A percentile compares a stretch with the other conserved stretches of the same genome.
phyloP scores from a whole-genome alignment of 2,797 vertebrate genomes.

The Mastacembelus armatus region DNA sequence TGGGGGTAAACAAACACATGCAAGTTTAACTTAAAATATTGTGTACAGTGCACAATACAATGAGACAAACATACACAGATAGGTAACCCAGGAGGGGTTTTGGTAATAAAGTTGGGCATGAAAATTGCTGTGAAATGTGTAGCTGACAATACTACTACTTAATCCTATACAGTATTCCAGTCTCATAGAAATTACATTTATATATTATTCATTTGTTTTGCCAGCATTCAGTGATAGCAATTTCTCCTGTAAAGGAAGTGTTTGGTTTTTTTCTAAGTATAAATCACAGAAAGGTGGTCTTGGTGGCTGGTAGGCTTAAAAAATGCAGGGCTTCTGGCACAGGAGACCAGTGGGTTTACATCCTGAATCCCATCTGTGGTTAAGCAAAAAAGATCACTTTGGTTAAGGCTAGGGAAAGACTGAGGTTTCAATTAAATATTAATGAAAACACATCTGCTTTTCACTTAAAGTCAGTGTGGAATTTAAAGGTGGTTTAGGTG shows the following conservation, averaged over 20 bases:
- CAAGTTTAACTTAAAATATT: too few species aligned
- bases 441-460: slow-evolving; percentile 6
- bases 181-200: background rate
- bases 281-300: background rate
- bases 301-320: background rate
- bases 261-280: background rate
- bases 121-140: slow-evolving; percentile 4
- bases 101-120: background rate
- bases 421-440: background rate
- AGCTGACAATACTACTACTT: background rate
- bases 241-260: background rate
- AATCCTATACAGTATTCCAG: background rate
- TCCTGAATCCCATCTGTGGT: background rate
- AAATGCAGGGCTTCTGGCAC: background rate
- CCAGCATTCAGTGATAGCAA: background rate
- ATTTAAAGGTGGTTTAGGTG: too few species aligned
- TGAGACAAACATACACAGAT: slow-evolving; percentile 1
- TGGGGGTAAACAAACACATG: too few species aligned
- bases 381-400: background rate
- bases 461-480: background rate
- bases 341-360: background rate
- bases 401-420: too few species aligned
- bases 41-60: too few species aligned
- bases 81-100: background rate
- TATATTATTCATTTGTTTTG: background rate